Conservation (phyloP, 2,797 vertebrate genomes). For the Champsocephalus esox region DNA sequence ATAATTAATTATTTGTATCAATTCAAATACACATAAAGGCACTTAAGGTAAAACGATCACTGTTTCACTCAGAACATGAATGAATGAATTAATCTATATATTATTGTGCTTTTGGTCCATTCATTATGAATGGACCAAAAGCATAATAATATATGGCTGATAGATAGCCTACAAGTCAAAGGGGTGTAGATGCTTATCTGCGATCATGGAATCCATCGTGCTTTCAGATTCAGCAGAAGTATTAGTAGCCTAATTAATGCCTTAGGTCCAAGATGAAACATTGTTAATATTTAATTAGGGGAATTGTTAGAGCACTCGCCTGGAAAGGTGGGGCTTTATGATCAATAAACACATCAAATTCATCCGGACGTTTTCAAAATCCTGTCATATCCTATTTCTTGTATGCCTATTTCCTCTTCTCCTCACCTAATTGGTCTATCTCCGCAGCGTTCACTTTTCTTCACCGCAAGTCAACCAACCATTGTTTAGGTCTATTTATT, state of each 20-base stretch:
- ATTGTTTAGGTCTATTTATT: conserved; percentile 77
- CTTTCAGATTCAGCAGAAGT: conserved; percentile 66
- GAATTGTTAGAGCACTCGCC: conserved; percentile 71
- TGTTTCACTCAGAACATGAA: conserved; percentile 19
- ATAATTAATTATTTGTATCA: conserved; percentile 28
- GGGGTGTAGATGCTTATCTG: conserved; percentile 30
- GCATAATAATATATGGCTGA: conserved; percentile 2
- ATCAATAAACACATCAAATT: conserved; percentile 82
- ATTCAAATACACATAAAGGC: conserved; percentile 32
- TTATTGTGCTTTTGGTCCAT: too few relatives aligned
- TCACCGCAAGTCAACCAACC: conserved; percentile 56
- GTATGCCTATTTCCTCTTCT: conserved; percentile 49
- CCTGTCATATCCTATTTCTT: conserved; percentile 69
- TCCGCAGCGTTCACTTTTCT: conserved; percentile 58
- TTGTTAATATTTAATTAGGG: conserved; percentile 82
- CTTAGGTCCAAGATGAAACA: conserved; percentile 71
- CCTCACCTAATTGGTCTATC: conserved; percentile 72
- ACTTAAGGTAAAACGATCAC: conserved; percentile 25
- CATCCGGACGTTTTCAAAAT: conserved; percentile 65
- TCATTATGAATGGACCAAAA: not conserved
- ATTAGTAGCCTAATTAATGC: conserved; percentile 77
- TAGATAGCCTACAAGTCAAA: conserved; percentile 32
- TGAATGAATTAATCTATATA: conserved; percentile 29
- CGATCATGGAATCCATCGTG: conserved; percentile 48
- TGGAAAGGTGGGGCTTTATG: conserved; percentile 76